Conservation (phyloP, 2,113 vertebrate species). For the Typhlomys cinereus region DNA sequence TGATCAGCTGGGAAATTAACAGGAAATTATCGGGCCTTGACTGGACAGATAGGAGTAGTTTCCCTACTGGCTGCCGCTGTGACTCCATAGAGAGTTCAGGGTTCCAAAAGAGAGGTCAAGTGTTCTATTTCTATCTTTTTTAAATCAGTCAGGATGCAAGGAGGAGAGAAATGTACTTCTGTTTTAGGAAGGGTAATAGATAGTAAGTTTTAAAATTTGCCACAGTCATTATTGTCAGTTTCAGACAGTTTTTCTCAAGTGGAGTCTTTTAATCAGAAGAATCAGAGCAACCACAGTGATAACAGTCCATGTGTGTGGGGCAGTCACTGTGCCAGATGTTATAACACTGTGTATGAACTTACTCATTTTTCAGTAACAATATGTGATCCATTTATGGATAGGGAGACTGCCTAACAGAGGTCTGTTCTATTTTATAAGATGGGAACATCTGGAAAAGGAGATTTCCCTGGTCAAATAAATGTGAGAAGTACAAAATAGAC, state of each 20-base stretch:
- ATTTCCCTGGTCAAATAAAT: not conserved
- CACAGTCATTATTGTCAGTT: not conserved
- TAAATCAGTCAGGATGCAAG: not conserved
- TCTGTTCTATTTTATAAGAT: not conserved
- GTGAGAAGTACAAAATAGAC: not conserved
- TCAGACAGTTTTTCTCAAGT: not conserved
- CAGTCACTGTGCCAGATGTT: fast-evolving
- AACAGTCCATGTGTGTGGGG: not conserved
- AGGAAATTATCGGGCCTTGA: not conserved
- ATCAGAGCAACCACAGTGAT: not conserved
- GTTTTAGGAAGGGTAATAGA: not conserved
- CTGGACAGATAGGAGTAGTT: not conserved
- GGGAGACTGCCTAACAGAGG: not conserved
- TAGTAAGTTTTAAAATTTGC: not conserved
- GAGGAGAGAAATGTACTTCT: not conserved
- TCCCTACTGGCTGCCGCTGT: not conserved
- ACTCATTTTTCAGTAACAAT: not conserved
- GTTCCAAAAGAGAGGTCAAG: not conserved
- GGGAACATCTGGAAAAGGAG: not conserved
- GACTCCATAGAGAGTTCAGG: not conserved
- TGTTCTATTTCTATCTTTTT: not conserved
- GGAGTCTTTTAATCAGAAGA: not conserved
- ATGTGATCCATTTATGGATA: not conserved
- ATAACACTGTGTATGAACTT: not conserved
- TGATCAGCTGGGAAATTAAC: not conserved